Percentiles rank a stretch among this genome's conserved stretches.
These are phyloP conservation scores for Cebus imitator DNA, from an alignment of 2,113 vertebrate genomes.

Conservation along the genomic window DNA sequence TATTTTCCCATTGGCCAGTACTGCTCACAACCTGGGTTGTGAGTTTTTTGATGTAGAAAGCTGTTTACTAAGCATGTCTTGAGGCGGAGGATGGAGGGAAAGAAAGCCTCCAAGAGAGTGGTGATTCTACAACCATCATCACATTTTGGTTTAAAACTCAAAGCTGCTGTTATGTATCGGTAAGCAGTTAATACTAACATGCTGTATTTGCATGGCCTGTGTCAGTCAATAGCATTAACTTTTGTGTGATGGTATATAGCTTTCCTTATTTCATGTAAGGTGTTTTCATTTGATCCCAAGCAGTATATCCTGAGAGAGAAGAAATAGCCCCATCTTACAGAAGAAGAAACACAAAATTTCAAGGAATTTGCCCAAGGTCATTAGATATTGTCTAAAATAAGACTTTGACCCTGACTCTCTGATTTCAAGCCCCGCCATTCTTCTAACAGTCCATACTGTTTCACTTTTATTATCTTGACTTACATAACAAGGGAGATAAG, in stretches of 20 bases:
- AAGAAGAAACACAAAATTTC: not conserved
- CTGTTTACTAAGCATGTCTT: not conserved
- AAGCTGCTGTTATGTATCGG: not conserved
- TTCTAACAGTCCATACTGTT: too few relatives aligned
- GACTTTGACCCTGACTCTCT: not conserved
- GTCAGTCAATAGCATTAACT: not conserved
- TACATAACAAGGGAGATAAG: too few relatives aligned
- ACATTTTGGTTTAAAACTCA: not conserved
- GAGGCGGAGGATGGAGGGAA: not conserved
- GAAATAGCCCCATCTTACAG: not conserved
- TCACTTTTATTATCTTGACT: not conserved
- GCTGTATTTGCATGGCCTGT: not conserved
- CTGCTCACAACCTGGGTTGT: not conserved
- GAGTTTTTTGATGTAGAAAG: not conserved
- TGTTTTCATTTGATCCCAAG: not conserved
- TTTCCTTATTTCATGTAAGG: not conserved
- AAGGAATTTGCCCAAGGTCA: not conserved
- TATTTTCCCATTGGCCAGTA: accelerated
- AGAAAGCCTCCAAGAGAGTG: not conserved
- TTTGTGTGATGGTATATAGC: not conserved
- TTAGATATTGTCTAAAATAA: not conserved
- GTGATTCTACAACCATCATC: not conserved
- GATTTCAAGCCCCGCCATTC: not conserved
- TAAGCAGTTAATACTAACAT: not conserved
- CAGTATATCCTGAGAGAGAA: not conserved